Evolutionary conservation across 2,113 vertebrate genomes (phyloP).

Genomic region (Dermatemys mawii): DNA sequence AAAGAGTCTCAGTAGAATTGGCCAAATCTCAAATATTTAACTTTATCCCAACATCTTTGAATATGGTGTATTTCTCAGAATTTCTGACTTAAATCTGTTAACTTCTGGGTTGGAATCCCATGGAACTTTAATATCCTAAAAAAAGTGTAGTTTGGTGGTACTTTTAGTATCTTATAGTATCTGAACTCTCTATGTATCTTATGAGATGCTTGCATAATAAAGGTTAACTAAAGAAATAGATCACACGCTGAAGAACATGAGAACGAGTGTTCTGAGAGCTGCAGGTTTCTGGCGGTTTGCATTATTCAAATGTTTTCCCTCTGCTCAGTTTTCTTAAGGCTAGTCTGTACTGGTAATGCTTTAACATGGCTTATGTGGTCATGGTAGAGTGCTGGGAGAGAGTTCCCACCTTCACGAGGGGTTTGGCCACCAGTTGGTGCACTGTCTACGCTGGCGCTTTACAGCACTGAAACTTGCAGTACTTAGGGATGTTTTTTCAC

Average conservation of each 20-base stretch:
- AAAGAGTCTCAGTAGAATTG: neutral
- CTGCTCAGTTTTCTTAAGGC: too few relatives aligned
- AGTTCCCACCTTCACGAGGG: too few relatives aligned
- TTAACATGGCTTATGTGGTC: too few relatives aligned
- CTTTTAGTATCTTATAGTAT: neutral
- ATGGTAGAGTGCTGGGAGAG: too few relatives aligned
- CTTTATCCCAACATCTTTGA: neutral
- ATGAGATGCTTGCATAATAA: neutral
- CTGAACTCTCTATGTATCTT: neutral
- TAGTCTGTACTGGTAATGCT: too few relatives aligned
- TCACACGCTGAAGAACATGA: neutral
- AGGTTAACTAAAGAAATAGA: neutral
- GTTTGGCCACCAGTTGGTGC: too few relatives aligned
- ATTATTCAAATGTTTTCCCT: neutral
- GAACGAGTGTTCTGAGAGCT: neutral
- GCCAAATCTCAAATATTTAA: neutral
- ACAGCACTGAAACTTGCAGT: too few relatives aligned
- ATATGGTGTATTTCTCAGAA: neutral
- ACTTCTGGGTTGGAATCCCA: neutral
- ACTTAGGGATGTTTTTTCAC: too few relatives aligned
- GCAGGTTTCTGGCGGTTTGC: neutral
- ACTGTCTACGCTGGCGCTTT: too few relatives aligned
- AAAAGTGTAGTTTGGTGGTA: neutral
- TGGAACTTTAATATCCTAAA: neutral
- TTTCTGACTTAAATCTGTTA: neutral